Evolutionary conservation across 2,797 vertebrate genomes (phyloP), one percentile per base, ranked within the genome.

Genomic region (Epinephelus malabaricus): DNA sequence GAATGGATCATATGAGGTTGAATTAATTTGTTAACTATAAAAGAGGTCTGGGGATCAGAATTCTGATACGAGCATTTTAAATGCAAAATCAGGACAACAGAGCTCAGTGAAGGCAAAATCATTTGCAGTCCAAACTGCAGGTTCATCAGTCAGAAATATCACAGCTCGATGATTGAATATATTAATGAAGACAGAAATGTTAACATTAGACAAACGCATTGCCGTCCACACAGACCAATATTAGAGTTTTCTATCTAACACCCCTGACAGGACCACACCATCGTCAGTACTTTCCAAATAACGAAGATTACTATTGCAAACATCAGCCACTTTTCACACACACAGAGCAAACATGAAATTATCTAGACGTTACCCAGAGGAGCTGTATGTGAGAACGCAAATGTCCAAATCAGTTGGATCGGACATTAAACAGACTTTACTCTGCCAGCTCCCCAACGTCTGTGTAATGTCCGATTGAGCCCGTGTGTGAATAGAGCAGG

Each of bases 1-100:
- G 47, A 79, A 62, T 64, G 34, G 60, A 72, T 64, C 25, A 14
- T 54, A 23, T 69, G 70, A 79, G 46, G 46, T 75, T 62, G 15
- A 70, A 58, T 58, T 51, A 59, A 25, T 78, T 78, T 69, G 43
- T 61, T 30, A 51, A 64, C n/a, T 12, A 49, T 46, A 27, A 65
- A 68, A 78, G 18, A 73, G 23, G 25, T 56, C 58, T n/a, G 23
- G 18, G 19, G 25, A 46, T 67, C 60, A 21, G 25, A 45, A 59
- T 70, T 63, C 25, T 34, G 14, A 67, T 40, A 14, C 3, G n/a
- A 59, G 55, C 5, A 17, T 47, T 58, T 69, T 8, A n/a, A 79
- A 76, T 67, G 18, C 38, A 64, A 59, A 76, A 59, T 12, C 1
- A 62, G 34, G 34, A 72, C 30, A 56, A 62, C 2, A 54, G 12